A percentile compares a stretch with the other conserved stretches of the same genome.
phyloP scores from a whole-genome alignment of 2,113 vertebrate genomes.

The Odocoileus hemionus region DNA sequence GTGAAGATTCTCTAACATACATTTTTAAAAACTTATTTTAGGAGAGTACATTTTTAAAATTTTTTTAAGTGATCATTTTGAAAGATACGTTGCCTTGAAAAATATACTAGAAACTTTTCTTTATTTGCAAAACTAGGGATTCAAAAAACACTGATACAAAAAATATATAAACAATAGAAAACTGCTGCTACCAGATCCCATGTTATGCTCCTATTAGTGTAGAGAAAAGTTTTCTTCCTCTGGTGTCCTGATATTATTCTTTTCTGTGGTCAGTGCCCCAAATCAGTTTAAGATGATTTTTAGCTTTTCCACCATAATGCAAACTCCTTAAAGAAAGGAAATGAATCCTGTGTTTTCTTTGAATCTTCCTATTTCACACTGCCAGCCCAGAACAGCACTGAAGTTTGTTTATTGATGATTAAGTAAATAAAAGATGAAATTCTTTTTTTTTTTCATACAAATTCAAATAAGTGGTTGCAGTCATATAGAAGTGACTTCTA shows the following conservation, averaged over 20 bases:
- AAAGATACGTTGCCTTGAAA: neutral
- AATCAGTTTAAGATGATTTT: conserved; percentile 6
- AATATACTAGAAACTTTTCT: neutral
- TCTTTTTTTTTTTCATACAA: neutral
- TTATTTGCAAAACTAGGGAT: neutral
- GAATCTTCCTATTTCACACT: neutral
- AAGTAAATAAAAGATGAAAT: neutral
- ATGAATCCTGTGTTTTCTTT: neutral
- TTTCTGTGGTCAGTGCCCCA: neutral
- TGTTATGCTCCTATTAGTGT: neutral
- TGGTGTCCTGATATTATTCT: neutral
- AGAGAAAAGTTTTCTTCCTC: neutral
- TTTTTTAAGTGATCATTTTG: neutral
- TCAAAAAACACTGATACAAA: neutral
- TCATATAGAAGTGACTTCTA: neutral
- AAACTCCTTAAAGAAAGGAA: neutral
- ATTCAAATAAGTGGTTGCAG: neutral
- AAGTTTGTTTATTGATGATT: neutral
- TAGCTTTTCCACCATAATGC: neutral
- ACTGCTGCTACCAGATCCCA: neutral
- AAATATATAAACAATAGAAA: neutral
- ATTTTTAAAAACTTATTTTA: neutral
- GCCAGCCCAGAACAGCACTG: neutral
- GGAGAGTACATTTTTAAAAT: neutral
- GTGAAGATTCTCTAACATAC: neutral